These are phyloP conservation scores for Sebastes flavidus DNA, from an alignment of 2,797 vertebrate species.

Conservation along the genomic window DNA sequence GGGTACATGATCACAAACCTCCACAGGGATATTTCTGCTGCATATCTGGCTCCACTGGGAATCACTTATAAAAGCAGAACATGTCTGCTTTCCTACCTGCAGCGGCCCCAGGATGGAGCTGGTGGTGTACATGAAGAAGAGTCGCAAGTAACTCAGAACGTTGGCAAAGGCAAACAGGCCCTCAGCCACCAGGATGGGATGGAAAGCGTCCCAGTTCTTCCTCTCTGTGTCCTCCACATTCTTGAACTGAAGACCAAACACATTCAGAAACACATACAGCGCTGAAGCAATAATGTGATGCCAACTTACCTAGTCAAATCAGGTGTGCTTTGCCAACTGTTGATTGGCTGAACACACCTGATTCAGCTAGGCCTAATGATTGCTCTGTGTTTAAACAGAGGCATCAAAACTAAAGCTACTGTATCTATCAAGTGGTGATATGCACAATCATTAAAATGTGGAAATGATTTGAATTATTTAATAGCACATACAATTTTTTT, in stretches of 20 bases:
- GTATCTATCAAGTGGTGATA: background rate
- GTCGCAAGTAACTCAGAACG: constrained; percentile 96
- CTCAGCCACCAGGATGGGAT: constrained; percentile 96
- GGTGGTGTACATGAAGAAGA: constrained; percentile 99
- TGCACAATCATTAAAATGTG: background rate
- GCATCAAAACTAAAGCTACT: background rate
- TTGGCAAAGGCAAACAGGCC: constrained; percentile 98
- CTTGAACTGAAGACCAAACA: constrained; percentile 73
- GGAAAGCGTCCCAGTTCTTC: constrained; percentile 98
- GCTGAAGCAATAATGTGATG: background rate
- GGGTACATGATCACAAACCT: constrained; percentile 2
- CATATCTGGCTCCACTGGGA: background rate
- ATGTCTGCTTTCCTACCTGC: constrained; percentile 84
- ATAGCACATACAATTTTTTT: too few relatives aligned
- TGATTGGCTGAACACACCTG: background rate
- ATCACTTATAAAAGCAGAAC: background rate
- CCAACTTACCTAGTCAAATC: background rate
- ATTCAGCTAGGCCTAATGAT: background rate
- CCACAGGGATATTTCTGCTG: background rate
- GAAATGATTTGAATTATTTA: too few relatives aligned
- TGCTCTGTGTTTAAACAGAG: background rate
- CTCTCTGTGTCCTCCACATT: constrained; percentile 84
- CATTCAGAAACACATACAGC: background rate
- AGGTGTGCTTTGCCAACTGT: background rate
- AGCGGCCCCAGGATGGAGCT: constrained; percentile 97